Base-by-base conservation (phyloP, 1,140 invertebrate genomes). In the Drosophila nasuta region DNA sequence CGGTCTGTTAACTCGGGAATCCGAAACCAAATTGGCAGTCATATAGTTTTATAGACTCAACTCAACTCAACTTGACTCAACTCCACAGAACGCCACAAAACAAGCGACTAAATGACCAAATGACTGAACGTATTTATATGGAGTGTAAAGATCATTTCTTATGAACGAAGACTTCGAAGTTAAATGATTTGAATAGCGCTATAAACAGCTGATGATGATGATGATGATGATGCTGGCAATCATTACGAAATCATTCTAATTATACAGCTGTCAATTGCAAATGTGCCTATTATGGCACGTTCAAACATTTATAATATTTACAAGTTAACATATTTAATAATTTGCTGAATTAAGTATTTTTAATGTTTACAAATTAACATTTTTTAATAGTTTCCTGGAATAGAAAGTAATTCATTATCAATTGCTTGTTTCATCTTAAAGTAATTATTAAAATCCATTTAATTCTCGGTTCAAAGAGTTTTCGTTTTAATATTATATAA, bases 1-100 rank as follows among this genome's bases (percentile, higher is more conserved):
- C 20, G 13, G 45, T 13, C 65, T 63, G 60, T 65, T 65, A 57
- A 66, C 38, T 41, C 15, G 10, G 56, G 41, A 74, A 62, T 69
- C 52, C 17, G 66, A 57, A 54, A 52, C 54, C 67, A 70, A 71
- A 75, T 65, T 75, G 54, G 38, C 60, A 33, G 52, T 54, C 58
- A 75, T 75, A 75, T 75, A 75, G 45, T 71, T 75, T 75, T 75
- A 75, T 75, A 71, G 73, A 65, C 38, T 41, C 58, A 25, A 38
- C 20, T 3, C 52, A 30, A 4, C 20, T 28, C 13, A 2, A 33
- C 58, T 56, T 17, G 17, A 20, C 20, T 28, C 10, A 1, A 13
- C 20, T 25, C 20, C 3, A 15, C 49, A 33, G 35, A 69, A 20
- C 51, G 46, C 10, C 33, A 5, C 10, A 3, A 43, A 43, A 4